Percentiles rank a stretch among this genome's conserved stretches.
phyloP scores from a whole-genome alignment of 2,113 vertebrate genomes.

The Tautogolabrus adspersus region DNA sequence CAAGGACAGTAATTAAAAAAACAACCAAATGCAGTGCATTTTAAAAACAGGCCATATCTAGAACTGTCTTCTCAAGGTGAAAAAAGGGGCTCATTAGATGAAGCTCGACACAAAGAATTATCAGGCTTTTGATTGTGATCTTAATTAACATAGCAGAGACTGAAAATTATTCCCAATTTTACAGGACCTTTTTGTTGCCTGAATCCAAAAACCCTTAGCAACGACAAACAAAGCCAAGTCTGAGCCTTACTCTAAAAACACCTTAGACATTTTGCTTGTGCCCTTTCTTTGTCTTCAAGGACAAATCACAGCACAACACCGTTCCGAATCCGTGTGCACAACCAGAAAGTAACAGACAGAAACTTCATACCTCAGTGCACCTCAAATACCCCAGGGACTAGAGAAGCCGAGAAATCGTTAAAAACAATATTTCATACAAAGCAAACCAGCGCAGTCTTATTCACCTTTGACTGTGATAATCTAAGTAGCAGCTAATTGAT shows the following conservation, averaged over 20 bases:
- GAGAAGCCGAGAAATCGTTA: constrained; percentile 68
- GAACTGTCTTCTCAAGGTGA: constrained; percentile 23
- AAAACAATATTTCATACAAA: constrained; percentile 73
- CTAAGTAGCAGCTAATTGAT: constrained; percentile 84
- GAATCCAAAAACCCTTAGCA: neutral
- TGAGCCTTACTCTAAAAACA: constrained; percentile 25
- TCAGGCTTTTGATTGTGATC: constrained; percentile 46
- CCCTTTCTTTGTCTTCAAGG: constrained; percentile 65
- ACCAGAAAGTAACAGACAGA: constrained; percentile 21
- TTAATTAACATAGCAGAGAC: constrained; percentile 52
- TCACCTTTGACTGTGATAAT: constrained; percentile 81
- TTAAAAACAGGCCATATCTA: neutral
- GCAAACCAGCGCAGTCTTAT: constrained; percentile 29
- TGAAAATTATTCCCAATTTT: constrained; percentile 12
- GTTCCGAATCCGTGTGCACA: constrained; percentile 15
- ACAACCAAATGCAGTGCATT: constrained; percentile 25
- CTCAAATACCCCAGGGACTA: constrained; percentile 27
- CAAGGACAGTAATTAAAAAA: constrained; percentile 13
- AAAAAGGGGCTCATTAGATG: constrained; percentile 25
- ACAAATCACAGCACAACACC: constrained; percentile 47
- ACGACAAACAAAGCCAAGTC: constrained; percentile 13
- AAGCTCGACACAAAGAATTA: constrained; percentile 52
- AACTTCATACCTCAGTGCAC: constrained; percentile 33
- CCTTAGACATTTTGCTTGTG: constrained; percentile 17
- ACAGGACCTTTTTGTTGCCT: neutral